These are phyloP conservation scores for Diachasmimorpha longicaudata DNA, from an alignment of 1,140 invertebrate species.

Conservation along the genomic window DNA sequence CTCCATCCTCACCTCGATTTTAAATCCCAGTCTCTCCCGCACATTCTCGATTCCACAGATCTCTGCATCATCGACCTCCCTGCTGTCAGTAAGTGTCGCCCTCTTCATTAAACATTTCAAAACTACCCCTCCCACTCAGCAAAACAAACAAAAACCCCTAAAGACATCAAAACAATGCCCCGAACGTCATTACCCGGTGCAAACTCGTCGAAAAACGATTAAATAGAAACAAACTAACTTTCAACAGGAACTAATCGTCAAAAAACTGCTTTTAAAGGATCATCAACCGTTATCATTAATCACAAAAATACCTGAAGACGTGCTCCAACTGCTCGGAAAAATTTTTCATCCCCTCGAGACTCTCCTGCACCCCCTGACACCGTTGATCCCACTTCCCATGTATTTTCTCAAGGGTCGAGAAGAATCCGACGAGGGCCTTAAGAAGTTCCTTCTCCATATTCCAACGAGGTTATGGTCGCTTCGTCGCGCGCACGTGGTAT, in stretches of 20 bases:
- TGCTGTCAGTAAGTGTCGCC: constrained; percentile 41
- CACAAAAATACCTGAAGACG: background rate
- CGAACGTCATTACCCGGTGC: background rate
- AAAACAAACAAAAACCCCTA: background rate
- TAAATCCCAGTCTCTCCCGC: constrained; percentile 42
- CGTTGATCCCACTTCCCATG: background rate
- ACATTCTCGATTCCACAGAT: constrained; percentile 36
- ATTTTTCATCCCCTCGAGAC: background rate
- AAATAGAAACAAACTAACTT: background rate
- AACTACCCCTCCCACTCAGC: background rate
- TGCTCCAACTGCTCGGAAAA: background rate
- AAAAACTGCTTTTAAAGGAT: too few relatives aligned
- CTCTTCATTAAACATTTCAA: background rate
- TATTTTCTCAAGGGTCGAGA: background rate
- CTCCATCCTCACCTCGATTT: constrained; percentile 44
- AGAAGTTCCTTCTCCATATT: background rate
- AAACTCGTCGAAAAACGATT: background rate
- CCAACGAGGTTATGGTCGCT: background rate
- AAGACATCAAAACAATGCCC: background rate
- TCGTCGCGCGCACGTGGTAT: constrained; percentile 1
- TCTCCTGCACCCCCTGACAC: too few relatives aligned
- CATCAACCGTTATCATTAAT: background rate
- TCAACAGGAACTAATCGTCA: too few relatives aligned
- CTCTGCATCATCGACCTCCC: constrained; percentile 39
- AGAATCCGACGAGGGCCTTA: background rate